A percentile compares a stretch with the other conserved stretches of the same genome.
Conservation (phyloP, 2,113 vertebrate species). For the pig (Sus scrofa) region DNA sequence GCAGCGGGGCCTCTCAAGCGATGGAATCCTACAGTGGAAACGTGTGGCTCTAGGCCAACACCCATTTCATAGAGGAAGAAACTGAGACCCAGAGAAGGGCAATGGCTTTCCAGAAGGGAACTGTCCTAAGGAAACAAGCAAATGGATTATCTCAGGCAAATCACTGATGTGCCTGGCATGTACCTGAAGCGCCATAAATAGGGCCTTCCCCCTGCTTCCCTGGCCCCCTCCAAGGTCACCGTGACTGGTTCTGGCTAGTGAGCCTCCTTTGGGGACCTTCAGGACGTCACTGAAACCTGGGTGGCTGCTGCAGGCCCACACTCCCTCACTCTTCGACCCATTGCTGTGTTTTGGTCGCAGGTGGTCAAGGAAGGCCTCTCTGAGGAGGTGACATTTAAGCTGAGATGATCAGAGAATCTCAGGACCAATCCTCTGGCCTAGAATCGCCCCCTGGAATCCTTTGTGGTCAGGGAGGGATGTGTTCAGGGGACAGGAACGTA, state of each 20-base stretch:
- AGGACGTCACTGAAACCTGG: background rate
- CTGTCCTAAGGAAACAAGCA: background rate
- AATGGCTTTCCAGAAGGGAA: background rate
- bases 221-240: background rate
- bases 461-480: background rate
- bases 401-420: background rate
- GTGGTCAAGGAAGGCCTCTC: background rate
- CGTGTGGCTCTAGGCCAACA: background rate
- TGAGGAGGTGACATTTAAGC: background rate
- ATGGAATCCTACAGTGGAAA: background rate
- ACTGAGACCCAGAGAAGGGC: background rate
- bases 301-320: background rate
- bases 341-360: background rate
- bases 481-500: background rate
- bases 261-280: background rate
- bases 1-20: background rate
- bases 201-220: background rate
- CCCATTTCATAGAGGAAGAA: background rate
- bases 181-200: background rate
- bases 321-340: too few relatives aligned
- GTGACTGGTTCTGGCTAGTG: background rate
- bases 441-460: background rate
- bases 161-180: accelerated
- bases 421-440: background rate
- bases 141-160: background rate